Conservation (phyloP, 2,888 invertebrate genomes). For the Lochmaea capreae region DNA sequence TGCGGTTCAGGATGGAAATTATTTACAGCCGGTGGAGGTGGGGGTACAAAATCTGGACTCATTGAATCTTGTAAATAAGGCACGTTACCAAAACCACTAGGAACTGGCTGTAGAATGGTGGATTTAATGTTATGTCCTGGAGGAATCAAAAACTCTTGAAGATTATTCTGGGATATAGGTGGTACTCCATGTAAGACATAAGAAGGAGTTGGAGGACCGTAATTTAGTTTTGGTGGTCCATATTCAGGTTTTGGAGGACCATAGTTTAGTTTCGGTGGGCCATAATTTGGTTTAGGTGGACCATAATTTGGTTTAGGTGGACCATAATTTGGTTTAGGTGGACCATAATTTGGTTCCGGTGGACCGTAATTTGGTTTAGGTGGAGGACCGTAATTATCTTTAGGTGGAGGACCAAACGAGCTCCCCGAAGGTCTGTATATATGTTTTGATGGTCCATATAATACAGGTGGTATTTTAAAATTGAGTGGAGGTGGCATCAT, state of each 20-base stretch:
- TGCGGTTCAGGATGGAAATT: background rate
- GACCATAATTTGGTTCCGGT: constrained; percentile 36
- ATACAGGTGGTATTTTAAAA: constrained; percentile 36
- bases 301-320: constrained; percentile 37
- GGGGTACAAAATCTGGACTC: constrained; percentile 31
- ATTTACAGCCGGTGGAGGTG: constrained; percentile 30
- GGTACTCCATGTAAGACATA: background rate
- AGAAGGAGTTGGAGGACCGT: constrained; percentile 41
- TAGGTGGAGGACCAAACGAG: constrained; percentile 3
- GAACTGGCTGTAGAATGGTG: constrained; percentile 41
- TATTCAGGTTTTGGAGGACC: constrained; percentile 41
- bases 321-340: constrained; percentile 42
- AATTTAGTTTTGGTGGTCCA: constrained; percentile 42
- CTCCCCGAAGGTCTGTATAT: constrained; percentile 33
- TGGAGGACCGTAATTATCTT: constrained; percentile 38
- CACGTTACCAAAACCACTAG: constrained; percentile 13
- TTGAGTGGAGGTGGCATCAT: constrained; percentile 41
- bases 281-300: constrained; percentile 39
- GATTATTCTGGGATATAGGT: background rate
- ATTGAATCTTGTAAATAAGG: too few species aligned
- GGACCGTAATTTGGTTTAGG: constrained; percentile 45
- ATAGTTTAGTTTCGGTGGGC: constrained; percentile 36
- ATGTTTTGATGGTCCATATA: constrained; percentile 30
- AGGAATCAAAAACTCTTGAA: constrained; percentile 15
- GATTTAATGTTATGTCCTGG: constrained; percentile 13